Conservation (phyloP, 2,888 invertebrate genomes). For the Clusia tigrina region DNA sequence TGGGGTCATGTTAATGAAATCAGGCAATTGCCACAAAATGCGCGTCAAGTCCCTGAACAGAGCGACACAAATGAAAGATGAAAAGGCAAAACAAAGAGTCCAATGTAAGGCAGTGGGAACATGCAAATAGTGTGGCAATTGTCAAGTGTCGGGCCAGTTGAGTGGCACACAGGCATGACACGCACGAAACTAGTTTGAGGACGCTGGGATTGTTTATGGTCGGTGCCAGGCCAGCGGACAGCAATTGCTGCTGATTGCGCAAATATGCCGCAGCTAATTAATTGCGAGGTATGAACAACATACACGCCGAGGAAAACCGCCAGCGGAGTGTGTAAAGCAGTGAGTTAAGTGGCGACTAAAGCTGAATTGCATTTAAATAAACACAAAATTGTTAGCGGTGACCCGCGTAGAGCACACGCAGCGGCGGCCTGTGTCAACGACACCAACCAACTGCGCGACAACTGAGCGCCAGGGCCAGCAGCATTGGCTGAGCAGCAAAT, state of each 20-base stretch:
- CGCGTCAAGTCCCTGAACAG: too few species aligned
- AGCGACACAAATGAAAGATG: neutral
- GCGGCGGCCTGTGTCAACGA: neutral
- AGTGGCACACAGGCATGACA: neutral
- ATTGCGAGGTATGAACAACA: slow-evolving; percentile 18
- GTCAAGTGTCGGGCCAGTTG: slow-evolving; percentile 4
- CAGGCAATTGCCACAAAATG: too few species aligned
- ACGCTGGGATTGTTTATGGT: slow-evolving; percentile 12
- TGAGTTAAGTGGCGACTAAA: slow-evolving; percentile 26
- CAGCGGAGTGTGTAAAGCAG: slow-evolving; percentile 16
- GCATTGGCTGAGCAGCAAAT: slow-evolving; percentile 1
- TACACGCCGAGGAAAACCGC: neutral
- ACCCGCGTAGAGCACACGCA: neutral
- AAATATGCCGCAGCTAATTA: slow-evolving; percentile 24
- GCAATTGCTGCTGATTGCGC: neutral
- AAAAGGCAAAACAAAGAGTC: neutral
- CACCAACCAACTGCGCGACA: neutral
- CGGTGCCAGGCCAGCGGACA: slow-evolving; percentile 11
- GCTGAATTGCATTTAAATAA: slow-evolving; percentile 24
- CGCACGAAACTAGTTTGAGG: neutral
- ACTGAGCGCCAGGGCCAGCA: neutral
- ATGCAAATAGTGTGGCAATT: neutral
- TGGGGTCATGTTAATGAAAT: too few species aligned
- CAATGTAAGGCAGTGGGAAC: neutral
- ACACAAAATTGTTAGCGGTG: slow-evolving; percentile 15